phyloP scores from a whole-genome alignment of 2,797 vertebrate species.

The Neosilurus hyrtlii region DNA sequence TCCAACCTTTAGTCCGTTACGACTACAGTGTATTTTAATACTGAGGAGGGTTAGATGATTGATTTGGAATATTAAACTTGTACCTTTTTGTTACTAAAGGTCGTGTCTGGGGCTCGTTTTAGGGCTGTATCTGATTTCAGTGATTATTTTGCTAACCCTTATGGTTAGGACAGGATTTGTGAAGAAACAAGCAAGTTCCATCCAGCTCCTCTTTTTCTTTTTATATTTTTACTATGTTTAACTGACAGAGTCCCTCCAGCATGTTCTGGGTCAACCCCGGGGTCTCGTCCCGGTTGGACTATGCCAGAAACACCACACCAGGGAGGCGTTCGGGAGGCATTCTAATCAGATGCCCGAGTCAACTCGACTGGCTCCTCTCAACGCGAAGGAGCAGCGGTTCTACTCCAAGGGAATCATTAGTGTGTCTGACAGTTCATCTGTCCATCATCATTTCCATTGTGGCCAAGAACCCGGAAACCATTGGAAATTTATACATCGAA shows the following conservation, averaged over 20 bases:
- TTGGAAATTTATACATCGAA: too few relatives aligned
- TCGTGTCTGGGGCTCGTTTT: not conserved
- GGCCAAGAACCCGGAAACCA: too few relatives aligned
- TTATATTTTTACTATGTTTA: constrained; percentile 31
- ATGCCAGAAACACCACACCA: too few relatives aligned
- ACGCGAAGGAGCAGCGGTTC: too few relatives aligned
- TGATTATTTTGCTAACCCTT: constrained; percentile 21
- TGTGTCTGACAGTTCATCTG: too few relatives aligned
- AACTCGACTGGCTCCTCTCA: too few relatives aligned
- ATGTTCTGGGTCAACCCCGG: too few relatives aligned
- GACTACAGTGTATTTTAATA: not conserved
- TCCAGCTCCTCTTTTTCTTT: constrained; percentile 4
- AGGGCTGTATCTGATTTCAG: not conserved
- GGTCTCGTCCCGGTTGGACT: too few relatives aligned
- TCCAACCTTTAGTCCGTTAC: constrained; percentile 8
- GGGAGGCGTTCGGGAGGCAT: too few relatives aligned
- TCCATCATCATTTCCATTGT: too few relatives aligned
- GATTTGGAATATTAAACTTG: not conserved
- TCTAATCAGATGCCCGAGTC: too few relatives aligned
- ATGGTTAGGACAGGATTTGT: constrained; percentile 16
- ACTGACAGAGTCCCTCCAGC: not conserved
- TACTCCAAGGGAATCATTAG: too few relatives aligned
- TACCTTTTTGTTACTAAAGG: not conserved
- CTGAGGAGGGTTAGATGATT: not conserved
- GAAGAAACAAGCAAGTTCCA: constrained; percentile 31